These are phyloP conservation scores for Apogon hyalosoma DNA, from an alignment of 2,797 vertebrate species.

Conservation along the genomic window DNA sequence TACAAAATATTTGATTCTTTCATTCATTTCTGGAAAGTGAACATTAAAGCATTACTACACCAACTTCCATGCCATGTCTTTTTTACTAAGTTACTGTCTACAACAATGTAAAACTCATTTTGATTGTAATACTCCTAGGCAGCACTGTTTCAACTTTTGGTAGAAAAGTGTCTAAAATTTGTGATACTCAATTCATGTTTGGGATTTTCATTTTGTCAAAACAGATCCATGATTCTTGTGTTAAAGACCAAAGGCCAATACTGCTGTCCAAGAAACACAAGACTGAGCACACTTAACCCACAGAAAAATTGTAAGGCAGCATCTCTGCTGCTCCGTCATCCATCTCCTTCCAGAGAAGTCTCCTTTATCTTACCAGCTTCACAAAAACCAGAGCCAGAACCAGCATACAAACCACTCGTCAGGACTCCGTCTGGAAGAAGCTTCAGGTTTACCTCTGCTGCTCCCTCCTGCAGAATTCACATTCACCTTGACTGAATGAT, in stretches of 20 bases:
- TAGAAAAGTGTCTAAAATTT: constrained; percentile 17
- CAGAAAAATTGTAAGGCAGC: constrained; percentile 33
- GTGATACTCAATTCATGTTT: constrained; percentile 17
- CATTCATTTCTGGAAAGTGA: neutral
- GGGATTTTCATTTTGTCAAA: constrained; percentile 8
- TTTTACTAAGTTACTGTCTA: constrained; percentile 18
- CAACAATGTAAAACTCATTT: constrained; percentile 25
- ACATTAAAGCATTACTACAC: constrained; percentile 20
- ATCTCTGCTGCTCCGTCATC: constrained; percentile 58
- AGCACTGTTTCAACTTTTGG: no score
- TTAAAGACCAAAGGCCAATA: constrained; percentile 31
- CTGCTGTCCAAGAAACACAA: constrained; percentile 27
- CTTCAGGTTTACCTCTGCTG: constrained; percentile 11
- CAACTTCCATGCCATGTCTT: neutral
- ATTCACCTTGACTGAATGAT: constrained; percentile 21
- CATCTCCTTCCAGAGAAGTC: constrained; percentile 70
- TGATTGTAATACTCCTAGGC: constrained; percentile 23
- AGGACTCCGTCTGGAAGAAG: constrained; percentile 41
- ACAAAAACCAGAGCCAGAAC: constrained; percentile 50
- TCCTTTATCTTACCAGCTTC: constrained; percentile 81
- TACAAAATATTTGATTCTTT: constrained; percentile 9
- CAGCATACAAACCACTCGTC: constrained; percentile 84
- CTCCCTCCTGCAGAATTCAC: neutral
- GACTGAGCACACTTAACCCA: constrained; percentile 16
- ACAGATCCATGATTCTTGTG: constrained; percentile 13